Evolutionary conservation across 2,113 vertebrate species (phyloP).

Genomic region (Fukomys damarensis): DNA sequence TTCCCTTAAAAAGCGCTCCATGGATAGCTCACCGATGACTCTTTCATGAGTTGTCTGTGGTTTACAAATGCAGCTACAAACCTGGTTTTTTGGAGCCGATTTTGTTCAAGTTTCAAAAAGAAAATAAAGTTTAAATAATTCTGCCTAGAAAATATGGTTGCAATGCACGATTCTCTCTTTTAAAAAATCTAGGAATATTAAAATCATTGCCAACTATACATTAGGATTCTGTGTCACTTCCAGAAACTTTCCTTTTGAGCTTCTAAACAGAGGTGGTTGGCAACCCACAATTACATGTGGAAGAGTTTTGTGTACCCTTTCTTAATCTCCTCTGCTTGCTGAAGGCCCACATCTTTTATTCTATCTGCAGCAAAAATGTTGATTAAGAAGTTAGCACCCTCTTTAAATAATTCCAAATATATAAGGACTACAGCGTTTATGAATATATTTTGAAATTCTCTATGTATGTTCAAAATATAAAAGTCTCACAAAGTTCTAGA

Average conservation of each 20-base stretch:
- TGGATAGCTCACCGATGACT: background rate
- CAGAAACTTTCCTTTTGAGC: background rate
- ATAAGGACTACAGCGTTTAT: background rate
- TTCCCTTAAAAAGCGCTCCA: background rate
- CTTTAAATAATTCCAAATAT: background rate
- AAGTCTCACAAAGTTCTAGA: conserved; percentile 6
- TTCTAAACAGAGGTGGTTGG: background rate
- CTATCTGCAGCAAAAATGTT: background rate
- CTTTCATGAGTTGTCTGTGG: background rate
- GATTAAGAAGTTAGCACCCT: background rate
- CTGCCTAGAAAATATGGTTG: background rate
- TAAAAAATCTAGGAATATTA: background rate
- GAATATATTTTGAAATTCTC: conserved; percentile 11
- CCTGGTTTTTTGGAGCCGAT: background rate
- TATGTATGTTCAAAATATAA: background rate
- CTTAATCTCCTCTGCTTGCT: background rate
- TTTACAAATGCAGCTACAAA: background rate
- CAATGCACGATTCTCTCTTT: background rate
- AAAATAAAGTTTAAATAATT: conserved; percentile 37
- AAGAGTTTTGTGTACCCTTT: background rate
- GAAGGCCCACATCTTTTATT: background rate
- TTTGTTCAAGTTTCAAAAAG: background rate
- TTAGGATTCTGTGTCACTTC: background rate
- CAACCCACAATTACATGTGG: background rate
- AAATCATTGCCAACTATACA: background rate